Evolutionary conservation across 2,797 vertebrate genomes (phyloP), one percentile per base, ranked within the genome.

Genomic region (Megaceryle alcyon): DNA sequence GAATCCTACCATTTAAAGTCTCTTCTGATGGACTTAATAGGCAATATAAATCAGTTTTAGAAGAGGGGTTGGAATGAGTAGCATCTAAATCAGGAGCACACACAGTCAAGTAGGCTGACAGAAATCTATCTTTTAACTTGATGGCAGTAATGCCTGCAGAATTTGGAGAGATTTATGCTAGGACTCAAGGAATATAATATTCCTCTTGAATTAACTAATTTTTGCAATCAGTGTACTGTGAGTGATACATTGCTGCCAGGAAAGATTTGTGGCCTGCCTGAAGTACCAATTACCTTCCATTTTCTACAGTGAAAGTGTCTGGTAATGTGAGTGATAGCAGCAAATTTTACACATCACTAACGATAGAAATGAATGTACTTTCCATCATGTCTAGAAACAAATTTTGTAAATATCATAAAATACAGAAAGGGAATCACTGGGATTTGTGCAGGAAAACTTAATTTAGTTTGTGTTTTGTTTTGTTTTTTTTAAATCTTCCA

Each of bases 181-280:
- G 54, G 71, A 94, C 92, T 92, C 82, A 92, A 90, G 93, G 88
- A 97, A 97, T 92, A 91, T 87, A 80, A 97, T 96, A 95, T 95
- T 97, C 97, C 94, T 96, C 94, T 94, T 95, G 97, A 98, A 98
- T 98, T 97, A 98, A 97, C 95, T 98, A 97, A 98, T 97, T 98
- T 98, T 97, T 97, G 94, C 96, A 97, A 97, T 97, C 97, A 95
- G 7, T 94, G 95, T 97, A 82, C 94, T 96, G 66, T 96, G 97
- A 97, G 95, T 96, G 96, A 97, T 97, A 97, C 54, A 68, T 76
- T 97, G 88, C 90, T 97, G 96, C 92, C 91, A 92, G 94, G 84
- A 86, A 85, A 97, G 96, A 98, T 97, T 98, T 97, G 97, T 97
- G 93, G 92, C 59, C 96, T 96, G 96, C 93, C 90, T 97, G 82